phyloP scores from a whole-genome alignment of 1,140 invertebrate species.

The Bombus huntii region DNA sequence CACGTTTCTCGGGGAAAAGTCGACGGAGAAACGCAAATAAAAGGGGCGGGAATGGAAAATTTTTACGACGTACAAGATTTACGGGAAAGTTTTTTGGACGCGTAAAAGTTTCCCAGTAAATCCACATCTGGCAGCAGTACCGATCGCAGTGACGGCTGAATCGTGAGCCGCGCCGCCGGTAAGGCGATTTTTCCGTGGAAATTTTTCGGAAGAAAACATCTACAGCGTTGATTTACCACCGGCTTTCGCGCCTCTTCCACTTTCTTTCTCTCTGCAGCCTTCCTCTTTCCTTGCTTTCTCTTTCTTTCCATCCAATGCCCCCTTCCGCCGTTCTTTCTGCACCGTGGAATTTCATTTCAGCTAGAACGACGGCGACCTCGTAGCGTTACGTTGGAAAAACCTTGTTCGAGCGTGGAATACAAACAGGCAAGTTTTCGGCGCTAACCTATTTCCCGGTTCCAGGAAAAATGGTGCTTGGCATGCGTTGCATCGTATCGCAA shows the following conservation, averaged over 20 bases:
- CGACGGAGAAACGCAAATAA: conserved; percentile 52
- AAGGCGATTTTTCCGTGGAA: conserved; percentile 47
- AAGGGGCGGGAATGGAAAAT: conserved; percentile 63
- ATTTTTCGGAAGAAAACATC: conserved; percentile 72
- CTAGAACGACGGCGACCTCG: conserved; percentile 38
- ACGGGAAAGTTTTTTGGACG: conserved; percentile 59
- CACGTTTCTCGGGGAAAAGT: neutral
- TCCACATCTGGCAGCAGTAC: conserved; percentile 61
- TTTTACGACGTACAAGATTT: conserved; percentile 64
- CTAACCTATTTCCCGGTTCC: conserved; percentile 55
- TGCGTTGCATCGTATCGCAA: conserved; percentile 51
- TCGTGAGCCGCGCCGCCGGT: conserved; percentile 31
- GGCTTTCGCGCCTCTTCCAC: conserved; percentile 47
- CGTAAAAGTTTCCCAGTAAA: conserved; percentile 63
- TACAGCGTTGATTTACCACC: conserved; percentile 71
- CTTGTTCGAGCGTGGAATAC: conserved; percentile 54
- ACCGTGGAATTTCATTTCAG: conserved; percentile 66
- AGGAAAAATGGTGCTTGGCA: conserved; percentile 55
- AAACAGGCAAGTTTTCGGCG: conserved; percentile 61
- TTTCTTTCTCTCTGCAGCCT: neutral
- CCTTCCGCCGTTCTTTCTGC: neutral
- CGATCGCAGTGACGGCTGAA: conserved; percentile 60
- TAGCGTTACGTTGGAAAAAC: conserved; percentile 40
- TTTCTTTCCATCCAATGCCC: neutral
- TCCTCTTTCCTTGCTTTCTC: neutral